Base-by-base conservation (phyloP, 1,140 invertebrate genomes). In the Anthonomus grandis region DNA sequence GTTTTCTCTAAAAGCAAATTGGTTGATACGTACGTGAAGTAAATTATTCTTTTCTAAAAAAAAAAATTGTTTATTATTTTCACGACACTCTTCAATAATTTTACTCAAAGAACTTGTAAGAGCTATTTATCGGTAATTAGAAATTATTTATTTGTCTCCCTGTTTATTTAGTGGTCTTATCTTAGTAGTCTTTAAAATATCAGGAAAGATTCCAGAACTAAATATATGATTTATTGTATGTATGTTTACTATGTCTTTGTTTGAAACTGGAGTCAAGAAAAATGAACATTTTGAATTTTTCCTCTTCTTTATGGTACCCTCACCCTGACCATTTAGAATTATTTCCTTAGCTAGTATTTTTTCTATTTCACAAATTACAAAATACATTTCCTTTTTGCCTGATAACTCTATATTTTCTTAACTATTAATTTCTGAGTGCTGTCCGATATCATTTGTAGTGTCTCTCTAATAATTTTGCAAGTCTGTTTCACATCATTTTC, bases 61-160 rank as follows among this genome's bases (percentile, higher is more conserved):
- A n/a, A n/a, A n/a, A n/a, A n/a, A n/a, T n/a, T n/a, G 41, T 46
- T 45, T 6, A 8, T n/a, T 31, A n/a, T 31, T 8, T 51, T 38
- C 39, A 37, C 37, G 18, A 21, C 49, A 52, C 18, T 52, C 42
- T 54, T 46, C 49, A 3, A 52, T 34, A 37, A 50, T 9, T 37
- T 50, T 50, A 21, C 47, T 50, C 2, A 36, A 18, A 5, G 47
- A n/a, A n/a, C 47, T 50, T 31, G 47, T 50, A 37, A 50, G 21
- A 19, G 34, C 47, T 8, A 50, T 50, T 5, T 27, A 34, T 31
- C 27, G 36, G 18, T 50, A 50, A 37, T 50, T 50, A 9, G 12
- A 37, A 15, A 34, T 50, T n/a, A n/a, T n/a, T n/a, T n/a, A n/a
- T n/a, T n/a, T n/a, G n/a, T n/a, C n/a, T n/a, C n/a, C n/a, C n/a